Percentiles rank a stretch among this genome's conserved stretches.
phyloP scores from a whole-genome alignment of 2,113 vertebrate genomes.

The Madoqua kirkii region DNA sequence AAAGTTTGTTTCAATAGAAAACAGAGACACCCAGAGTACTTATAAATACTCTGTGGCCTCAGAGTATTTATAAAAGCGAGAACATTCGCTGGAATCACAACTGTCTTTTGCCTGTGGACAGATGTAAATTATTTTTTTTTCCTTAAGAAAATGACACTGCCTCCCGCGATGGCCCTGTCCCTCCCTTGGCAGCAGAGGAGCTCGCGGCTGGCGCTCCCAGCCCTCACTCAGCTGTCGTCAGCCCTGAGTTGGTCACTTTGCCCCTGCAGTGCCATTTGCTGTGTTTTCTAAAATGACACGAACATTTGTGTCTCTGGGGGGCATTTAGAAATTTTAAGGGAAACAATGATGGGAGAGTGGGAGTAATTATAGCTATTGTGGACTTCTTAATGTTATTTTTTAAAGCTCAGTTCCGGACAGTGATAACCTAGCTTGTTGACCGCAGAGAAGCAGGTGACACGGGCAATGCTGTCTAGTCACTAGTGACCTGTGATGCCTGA shows the following conservation, averaged over 20 bases:
- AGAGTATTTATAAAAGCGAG: background rate
- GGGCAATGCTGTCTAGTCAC: background rate
- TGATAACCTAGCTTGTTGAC: rapidly evolving
- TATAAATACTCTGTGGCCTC: no score
- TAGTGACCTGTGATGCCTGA: background rate
- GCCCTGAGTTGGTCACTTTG: no score
- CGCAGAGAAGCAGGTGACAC: rapidly evolving
- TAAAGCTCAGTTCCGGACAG: background rate
- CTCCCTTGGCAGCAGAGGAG: background rate
- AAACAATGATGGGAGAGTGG: background rate
- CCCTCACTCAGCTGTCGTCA: rapidly evolving
- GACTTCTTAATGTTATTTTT: background rate
- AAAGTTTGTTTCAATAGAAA: no score
- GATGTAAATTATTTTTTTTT: background rate
- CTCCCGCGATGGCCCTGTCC: rapidly evolving
- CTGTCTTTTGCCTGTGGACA: background rate
- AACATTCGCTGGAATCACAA: background rate
- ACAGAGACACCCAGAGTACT: no score
- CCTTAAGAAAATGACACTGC: background rate
- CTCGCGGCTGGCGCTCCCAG: rapidly evolving
- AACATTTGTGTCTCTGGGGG: background rate
- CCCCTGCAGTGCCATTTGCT: background rate
- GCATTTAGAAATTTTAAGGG: background rate
- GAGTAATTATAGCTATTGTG: background rate
- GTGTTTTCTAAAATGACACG: background rate